Evolutionary conservation across 2,113 vertebrate genomes (phyloP), one percentile per base, ranked within the genome.

Genomic region (Aleadryas rufinucha): DNA sequence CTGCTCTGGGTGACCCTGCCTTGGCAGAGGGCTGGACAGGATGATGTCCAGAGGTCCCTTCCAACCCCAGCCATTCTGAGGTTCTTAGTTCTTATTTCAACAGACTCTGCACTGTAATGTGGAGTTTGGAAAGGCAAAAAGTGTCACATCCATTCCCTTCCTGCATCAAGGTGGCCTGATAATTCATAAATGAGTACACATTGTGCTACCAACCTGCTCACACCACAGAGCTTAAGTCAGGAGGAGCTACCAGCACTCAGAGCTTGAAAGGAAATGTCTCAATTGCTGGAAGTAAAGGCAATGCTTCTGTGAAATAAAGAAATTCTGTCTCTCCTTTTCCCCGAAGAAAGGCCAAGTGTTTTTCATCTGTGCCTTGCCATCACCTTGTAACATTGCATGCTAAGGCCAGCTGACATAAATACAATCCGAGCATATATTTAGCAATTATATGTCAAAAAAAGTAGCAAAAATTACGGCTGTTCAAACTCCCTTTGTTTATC

Each of bases 401-500:
- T 54, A 68, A 75, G 26, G 57, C 41, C 35, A 79, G 31, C 13
- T 57, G 37, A 68, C 33, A 60, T 16, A 80, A 85, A 84, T 33
- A 72, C 13, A 70, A 68, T n/a, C 44, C 12, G 2, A 81, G 37
- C 37, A 68, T 68, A 52, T 54, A 71, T 26, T 64, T 3, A 75
- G 44, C 26, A 86, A 49, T 24, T 61, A 18, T 42, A 72, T 49
- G 37, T 27, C 39, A 83, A 82, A 95, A 95, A 92, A 76, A 11
- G 20, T n/a, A 92, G 56, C 47, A 80, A 83, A 87, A 91, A 77
- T 12, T 8, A 82, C 2, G 3, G 27, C 35, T 61, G 35, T 60
- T 94, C 53, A 86, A 88, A 41, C 26, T 61, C 53, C 23, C 33
- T 95, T 86, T 79, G 60, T 82, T 95, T 56, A 79, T 45, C n/a